Conservation (phyloP, 2,888 invertebrate genomes). For the Lochmaea capreae region DNA sequence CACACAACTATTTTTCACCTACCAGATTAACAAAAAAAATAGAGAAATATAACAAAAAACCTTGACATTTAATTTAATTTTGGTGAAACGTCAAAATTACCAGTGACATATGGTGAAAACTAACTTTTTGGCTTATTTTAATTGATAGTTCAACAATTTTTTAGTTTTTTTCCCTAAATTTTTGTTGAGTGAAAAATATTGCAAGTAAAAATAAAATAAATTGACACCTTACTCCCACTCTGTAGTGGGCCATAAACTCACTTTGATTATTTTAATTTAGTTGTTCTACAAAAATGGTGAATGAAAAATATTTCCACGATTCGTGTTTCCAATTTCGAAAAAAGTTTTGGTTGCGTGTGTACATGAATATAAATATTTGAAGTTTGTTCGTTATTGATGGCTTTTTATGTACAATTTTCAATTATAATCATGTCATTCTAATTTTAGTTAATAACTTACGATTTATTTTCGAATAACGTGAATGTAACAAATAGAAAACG, state of each 20-base stretch:
- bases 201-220: too few species aligned
- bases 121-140: too few species aligned
- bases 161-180: too few species aligned
- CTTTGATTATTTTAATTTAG: constrained; percentile 39
- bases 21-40: too few species aligned
- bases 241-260: constrained; percentile 41
- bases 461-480: constrained; percentile 21
- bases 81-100: too few species aligned
- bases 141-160: too few species aligned
- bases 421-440: constrained; percentile 41
- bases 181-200: too few species aligned
- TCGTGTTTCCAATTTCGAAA: constrained; percentile 37
- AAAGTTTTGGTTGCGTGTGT: constrained; percentile 42
- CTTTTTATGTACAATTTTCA: constrained; percentile 41
- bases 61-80: too few species aligned
- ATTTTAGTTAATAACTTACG: constrained; percentile 24
- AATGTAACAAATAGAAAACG: not conserved
- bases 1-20: too few species aligned
- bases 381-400: constrained; percentile 42
- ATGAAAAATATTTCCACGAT: constrained; percentile 40
- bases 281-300: constrained; percentile 45
- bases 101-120: too few species aligned
- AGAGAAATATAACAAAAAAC: too few species aligned
- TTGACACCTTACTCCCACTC: not conserved
- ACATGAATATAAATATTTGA: constrained; percentile 44